Percentiles rank a stretch among this genome's conserved stretches.
Evolutionary conservation across 2,113 vertebrate genomes (phyloP).

Genomic region (Sinosuthora webbiana): DNA sequence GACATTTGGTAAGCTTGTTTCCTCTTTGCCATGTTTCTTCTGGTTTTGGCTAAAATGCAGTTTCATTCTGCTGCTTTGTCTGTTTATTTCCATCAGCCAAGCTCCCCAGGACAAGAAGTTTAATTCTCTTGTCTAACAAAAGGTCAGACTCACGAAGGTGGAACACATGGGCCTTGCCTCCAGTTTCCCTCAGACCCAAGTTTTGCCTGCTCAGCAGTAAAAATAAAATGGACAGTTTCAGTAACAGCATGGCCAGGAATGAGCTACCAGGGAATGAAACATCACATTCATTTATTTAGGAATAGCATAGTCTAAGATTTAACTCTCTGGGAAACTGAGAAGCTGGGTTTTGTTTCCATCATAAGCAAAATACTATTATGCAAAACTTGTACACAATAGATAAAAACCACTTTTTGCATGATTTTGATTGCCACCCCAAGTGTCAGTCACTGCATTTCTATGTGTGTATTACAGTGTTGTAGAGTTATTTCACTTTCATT

Average conservation of each 20-base stretch:
- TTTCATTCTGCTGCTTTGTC: neutral
- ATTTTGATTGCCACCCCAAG: neutral
- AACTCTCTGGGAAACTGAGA: neutral
- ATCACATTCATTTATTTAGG: neutral
- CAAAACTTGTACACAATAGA: neutral
- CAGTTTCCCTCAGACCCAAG: neutral
- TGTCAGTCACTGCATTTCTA: neutral
- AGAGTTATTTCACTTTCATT: neutral
- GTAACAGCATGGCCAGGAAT: neutral
- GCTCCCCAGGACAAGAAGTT: neutral
- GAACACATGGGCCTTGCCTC: fast-evolving
- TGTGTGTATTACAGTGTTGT: neutral
- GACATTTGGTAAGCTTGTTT: neutral
- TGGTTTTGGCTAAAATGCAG: neutral
- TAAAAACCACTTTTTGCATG: neutral
- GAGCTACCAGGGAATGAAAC: neutral
- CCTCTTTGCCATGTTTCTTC: neutral
- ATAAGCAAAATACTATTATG: neutral
- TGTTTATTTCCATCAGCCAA: neutral
- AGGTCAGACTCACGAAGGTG: neutral
- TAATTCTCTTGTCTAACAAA: neutral
- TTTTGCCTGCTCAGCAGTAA: neutral
- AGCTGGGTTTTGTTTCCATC: neutral
- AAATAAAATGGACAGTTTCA: neutral
- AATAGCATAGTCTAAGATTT: neutral